Conservation (phyloP, 2,888 invertebrate genomes). For the Synergus laeviventris region DNA sequence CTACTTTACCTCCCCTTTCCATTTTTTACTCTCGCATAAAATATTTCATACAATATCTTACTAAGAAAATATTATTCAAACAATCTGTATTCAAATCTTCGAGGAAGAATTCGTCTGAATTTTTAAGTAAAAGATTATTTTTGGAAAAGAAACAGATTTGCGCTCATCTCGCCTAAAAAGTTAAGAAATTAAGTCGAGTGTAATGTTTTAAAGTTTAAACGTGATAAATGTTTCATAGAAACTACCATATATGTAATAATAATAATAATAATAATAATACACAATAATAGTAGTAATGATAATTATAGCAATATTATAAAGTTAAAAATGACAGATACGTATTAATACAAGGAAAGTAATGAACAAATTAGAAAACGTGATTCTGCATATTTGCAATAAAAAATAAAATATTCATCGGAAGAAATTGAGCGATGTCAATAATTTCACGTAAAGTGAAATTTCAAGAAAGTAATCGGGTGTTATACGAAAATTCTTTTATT, state of each 20-base stretch:
- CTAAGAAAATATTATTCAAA: slow-evolving; percentile 1
- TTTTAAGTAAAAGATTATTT: slow-evolving; percentile 8
- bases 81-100: background rate
- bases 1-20: slow-evolving; percentile 6
- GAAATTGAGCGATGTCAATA: slow-evolving; percentile 35
- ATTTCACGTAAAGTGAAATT: slow-evolving; percentile 32
- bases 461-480: slow-evolving; percentile 27
- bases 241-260: background rate
- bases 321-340: slow-evolving; percentile 8
- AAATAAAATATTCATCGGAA: slow-evolving; percentile 32
- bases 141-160: slow-evolving; percentile 46
- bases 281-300: slow-evolving; percentile 29
- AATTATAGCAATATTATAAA: slow-evolving; percentile 13
- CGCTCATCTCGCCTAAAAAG: slow-evolving; percentile 63
- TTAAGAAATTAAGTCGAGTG: slow-evolving; percentile 19
- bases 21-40: slow-evolving; percentile 33
- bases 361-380: slow-evolving; percentile 32
- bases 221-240: slow-evolving; percentile 7
- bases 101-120: slow-evolving; percentile 6
- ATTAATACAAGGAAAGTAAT: slow-evolving; percentile 32
- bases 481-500: background rate
- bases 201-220: slow-evolving; percentile 30
- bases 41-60: slow-evolving; percentile 25
- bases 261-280: slow-evolving; percentile 11
- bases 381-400: slow-evolving; percentile 34